Percentiles rank a stretch among this genome's conserved stretches.
phyloP scores from a whole-genome alignment of 2,113 vertebrate species.

The Heterochromis multidens region DNA sequence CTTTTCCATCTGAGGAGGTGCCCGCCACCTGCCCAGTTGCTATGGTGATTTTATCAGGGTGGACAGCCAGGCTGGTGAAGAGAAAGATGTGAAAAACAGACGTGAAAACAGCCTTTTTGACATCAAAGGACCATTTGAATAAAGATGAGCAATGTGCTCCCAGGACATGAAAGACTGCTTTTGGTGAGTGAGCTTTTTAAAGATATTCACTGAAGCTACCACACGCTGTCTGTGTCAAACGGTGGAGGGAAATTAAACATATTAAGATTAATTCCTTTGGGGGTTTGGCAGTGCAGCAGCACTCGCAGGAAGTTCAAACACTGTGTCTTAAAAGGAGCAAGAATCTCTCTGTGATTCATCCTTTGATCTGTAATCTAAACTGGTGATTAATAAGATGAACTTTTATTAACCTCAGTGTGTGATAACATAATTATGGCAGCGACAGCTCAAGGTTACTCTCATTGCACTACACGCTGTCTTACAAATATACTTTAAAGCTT shows the following conservation, averaged over 20 bases:
- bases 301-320: not conserved
- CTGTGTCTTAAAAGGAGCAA: slow-evolving; percentile 2
- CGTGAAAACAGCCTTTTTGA: slow-evolving; percentile 32
- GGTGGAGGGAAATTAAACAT: not conserved
- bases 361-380: slow-evolving; percentile 8
- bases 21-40: slow-evolving; percentile 97
- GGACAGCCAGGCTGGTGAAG: slow-evolving; percentile 87
- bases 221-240: not conserved
- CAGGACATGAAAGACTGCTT: slow-evolving; percentile 28
- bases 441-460: not conserved
- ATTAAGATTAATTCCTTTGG: slow-evolving; percentile 10
- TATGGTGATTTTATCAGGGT: slow-evolving; percentile 98
- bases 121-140: slow-evolving; percentile 39
- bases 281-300: not conserved
- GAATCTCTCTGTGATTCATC: not conserved
- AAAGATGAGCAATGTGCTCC: slow-evolving; percentile 30
- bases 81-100: slow-evolving; percentile 29
- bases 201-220: not conserved
- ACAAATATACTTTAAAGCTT: not conserved
- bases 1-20: slow-evolving; percentile 96
- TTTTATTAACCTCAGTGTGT: not conserved
- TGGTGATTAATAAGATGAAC: not conserved
- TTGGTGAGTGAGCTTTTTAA: not conserved
- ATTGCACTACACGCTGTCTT: not conserved
- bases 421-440: not conserved